phyloP scores from a whole-genome alignment of 2,888 invertebrate species.

The Coleophora deauratella region DNA sequence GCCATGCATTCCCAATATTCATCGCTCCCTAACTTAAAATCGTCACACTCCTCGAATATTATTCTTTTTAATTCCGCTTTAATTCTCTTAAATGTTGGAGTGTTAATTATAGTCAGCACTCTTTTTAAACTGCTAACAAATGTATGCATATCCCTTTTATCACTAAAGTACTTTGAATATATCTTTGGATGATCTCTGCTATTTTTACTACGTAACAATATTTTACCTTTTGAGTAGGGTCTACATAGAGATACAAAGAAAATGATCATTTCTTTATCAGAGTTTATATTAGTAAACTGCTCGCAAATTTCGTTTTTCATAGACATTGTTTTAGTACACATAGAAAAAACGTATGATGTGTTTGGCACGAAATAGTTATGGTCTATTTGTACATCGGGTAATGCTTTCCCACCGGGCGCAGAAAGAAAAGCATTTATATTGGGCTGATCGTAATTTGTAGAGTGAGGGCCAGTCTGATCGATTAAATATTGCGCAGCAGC shows the following conservation, averaged over 20 bases:
- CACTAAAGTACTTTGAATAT: constrained; percentile 52
- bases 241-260: constrained; percentile 53
- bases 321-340: constrained; percentile 42
- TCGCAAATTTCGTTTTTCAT: constrained; percentile 48
- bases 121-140: constrained; percentile 45
- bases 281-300: constrained; percentile 46
- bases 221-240: constrained; percentile 49
- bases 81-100: constrained; percentile 38
- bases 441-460: constrained; percentile 58
- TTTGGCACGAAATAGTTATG: constrained; percentile 59
- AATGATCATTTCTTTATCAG: constrained; percentile 48
- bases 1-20: constrained; percentile 64
- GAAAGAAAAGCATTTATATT: constrained; percentile 60
- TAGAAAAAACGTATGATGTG: constrained; percentile 42
- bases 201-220: constrained; percentile 39
- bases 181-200: constrained; percentile 49
- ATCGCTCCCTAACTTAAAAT: constrained; percentile 37
- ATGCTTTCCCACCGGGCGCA: constrained; percentile 33
- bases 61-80: constrained; percentile 50
- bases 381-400: constrained; percentile 61
- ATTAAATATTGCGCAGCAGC: constrained; percentile 53
- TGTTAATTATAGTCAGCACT: constrained; percentile 43
- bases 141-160: constrained; percentile 43
- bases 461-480: constrained; percentile 49
- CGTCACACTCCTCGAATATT: constrained; percentile 44